Base-by-base conservation (phyloP, 2,888 invertebrate genomes). In the Barypeithes pellucidus region DNA sequence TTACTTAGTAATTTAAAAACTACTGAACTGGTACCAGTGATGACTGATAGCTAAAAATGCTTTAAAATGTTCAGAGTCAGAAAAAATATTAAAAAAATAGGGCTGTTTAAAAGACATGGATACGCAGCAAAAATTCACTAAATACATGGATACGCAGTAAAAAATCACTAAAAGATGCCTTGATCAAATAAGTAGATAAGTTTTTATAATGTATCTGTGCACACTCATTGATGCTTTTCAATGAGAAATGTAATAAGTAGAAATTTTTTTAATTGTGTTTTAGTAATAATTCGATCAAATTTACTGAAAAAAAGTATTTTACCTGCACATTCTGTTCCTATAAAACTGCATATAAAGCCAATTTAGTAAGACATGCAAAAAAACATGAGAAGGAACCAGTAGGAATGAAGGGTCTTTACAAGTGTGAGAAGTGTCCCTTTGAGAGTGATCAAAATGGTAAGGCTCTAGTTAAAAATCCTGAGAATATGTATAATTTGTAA, bases 381-480 rank as follows among this genome's bases (percentile, higher is more conserved):
- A 39, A 8, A 8, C 68, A 68, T 20, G 18, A 52, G 1, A 50
- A 16, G n/a, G 3, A 24, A 3, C 22, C 22, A 12, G 7, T n/a
- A 1, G 14, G 4, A 20, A 1, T 11, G 9, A 36, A 16, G 12
- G n/a, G 11, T 39, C 24, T 33, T 36, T 68, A 61, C 29, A 68
- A 61, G 12, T 68, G 68, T 41, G 29, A 60, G 11, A 12, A 68
- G 22, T 68, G 68, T 24, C 68, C 68, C 5, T 68, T 50, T 68
- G 52, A 68, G 20, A 61, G 50, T 59, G 16, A 22, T 12, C 33
- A 41, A 9, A 68, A 50, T 39, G 33, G 68, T 68, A 50, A 54
- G 54, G 29, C 2, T 29, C 3, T n/a, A 9, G 39, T n/a, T 39
- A 12, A 39, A 39, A 16, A 14, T 45, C 18, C 8, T 8, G 2